Conservation (phyloP, 2,888 invertebrate species). For the Sycophila texana region DNA sequence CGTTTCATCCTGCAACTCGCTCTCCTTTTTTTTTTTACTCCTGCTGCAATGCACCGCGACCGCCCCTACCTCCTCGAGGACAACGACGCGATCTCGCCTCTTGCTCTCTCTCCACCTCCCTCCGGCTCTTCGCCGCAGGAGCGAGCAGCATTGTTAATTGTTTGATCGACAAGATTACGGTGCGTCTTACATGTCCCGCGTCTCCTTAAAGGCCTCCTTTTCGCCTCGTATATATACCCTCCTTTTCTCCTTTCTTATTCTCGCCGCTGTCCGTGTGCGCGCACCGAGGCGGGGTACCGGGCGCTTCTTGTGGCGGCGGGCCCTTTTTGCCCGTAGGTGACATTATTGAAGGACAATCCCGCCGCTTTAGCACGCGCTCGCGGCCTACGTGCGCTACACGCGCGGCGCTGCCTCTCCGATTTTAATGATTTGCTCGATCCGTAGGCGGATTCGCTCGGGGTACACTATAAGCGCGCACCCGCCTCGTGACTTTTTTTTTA, state of each 20-base stretch:
- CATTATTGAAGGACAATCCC: constrained; percentile 57
- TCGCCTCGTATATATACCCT: constrained; percentile 50
- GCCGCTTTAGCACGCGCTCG: constrained; percentile 22
- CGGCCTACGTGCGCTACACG: background rate
- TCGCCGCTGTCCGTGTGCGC: constrained; percentile 38
- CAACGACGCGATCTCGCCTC: constrained; percentile 40
- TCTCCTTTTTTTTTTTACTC: constrained; percentile 57
- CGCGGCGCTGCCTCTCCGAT: constrained; percentile 21
- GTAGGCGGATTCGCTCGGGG: background rate
- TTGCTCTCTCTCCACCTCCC: constrained; percentile 24
- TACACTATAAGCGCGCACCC: background rate
- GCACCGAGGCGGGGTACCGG: constrained; percentile 32
- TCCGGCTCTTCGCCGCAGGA: background rate
- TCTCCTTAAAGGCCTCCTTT: constrained; percentile 61
- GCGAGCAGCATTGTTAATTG: constrained; percentile 74
- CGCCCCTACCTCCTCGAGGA: constrained; percentile 12
- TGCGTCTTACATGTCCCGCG: constrained; percentile 73
- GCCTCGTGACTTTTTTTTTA: constrained; percentile 13
- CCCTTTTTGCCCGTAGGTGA: constrained; percentile 58
- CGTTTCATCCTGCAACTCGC: constrained; percentile 62
- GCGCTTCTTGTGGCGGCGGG: constrained; percentile 44
- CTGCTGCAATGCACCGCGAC: background rate
- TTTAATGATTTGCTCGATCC: constrained; percentile 45
- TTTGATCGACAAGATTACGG: constrained; percentile 76
- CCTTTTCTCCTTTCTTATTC: constrained; percentile 44